These are phyloP conservation scores for Timandra comae DNA, from an alignment of 2,888 invertebrate genomes.

Conservation along the genomic window DNA sequence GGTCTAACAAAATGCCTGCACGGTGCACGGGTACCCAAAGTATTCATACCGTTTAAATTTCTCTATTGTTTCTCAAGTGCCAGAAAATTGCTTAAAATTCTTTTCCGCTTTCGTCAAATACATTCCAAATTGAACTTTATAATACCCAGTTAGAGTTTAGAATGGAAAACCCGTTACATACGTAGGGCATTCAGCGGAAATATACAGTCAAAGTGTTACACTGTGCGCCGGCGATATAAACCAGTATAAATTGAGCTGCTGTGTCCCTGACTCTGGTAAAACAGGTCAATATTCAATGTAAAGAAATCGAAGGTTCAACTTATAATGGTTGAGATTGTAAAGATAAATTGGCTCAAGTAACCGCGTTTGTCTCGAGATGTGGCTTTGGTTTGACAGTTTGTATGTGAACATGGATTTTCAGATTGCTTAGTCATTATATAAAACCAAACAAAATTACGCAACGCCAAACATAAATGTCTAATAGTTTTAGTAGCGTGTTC, in stretches of 20 bases:
- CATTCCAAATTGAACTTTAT: slow-evolving; percentile 26
- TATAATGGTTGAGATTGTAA: slow-evolving; percentile 40
- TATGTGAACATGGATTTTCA: slow-evolving; percentile 26
- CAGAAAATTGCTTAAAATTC: slow-evolving; percentile 22
- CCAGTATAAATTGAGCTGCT: slow-evolving; percentile 46
- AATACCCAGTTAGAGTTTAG: slow-evolving; percentile 29
- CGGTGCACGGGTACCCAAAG: too few relatives aligned
- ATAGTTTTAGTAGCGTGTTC: too few relatives aligned
- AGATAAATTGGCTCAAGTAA: slow-evolving; percentile 71
- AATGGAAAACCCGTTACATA: slow-evolving; percentile 28
- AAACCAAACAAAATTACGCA: background rate
- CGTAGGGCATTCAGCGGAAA: slow-evolving; percentile 67
- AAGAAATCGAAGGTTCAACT: slow-evolving; percentile 38
- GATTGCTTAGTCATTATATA: background rate
- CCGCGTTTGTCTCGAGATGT: slow-evolving; percentile 53
- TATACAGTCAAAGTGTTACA: slow-evolving; percentile 59
- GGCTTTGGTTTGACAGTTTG: slow-evolving; percentile 44
- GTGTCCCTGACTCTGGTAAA: slow-evolving; percentile 29
- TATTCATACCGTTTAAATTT: slow-evolving; percentile 7
- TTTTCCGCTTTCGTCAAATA: slow-evolving; percentile 13
- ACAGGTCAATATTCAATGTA: slow-evolving; percentile 25
- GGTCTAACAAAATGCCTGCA: too few relatives aligned
- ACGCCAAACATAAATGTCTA: too few relatives aligned
- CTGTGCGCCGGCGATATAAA: slow-evolving; percentile 48
- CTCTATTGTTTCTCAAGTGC: slow-evolving; percentile 16